Evolutionary conservation across 2,888 invertebrate species (phyloP).

Genomic region (Sarcophaga rosellei): DNA sequence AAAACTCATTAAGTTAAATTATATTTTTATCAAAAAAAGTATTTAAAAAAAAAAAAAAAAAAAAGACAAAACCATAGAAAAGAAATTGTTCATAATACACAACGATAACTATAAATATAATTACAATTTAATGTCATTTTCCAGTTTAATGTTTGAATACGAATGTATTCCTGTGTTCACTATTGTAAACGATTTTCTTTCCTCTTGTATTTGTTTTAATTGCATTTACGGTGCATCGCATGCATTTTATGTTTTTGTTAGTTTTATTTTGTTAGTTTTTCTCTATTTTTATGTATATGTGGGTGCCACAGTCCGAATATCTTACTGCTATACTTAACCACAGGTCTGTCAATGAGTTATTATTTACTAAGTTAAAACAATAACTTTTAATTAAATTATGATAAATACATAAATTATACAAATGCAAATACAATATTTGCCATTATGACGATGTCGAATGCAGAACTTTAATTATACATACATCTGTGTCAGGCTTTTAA

Average conservation of each 20-base stretch:
- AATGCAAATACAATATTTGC: too few species aligned
- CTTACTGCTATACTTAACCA: background rate
- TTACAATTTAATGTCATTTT: conserved; percentile 66
- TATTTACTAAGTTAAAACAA: background rate
- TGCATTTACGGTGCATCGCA: background rate
- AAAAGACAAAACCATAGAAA: background rate
- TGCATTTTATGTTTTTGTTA: background rate
- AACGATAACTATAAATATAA: conserved; percentile 50
- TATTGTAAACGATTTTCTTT: background rate
- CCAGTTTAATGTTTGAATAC: conserved; percentile 37
- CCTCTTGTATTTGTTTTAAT: background rate
- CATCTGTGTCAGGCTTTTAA: too few species aligned
- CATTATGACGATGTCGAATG: too few species aligned
- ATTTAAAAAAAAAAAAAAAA: background rate
- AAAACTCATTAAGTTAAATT: conserved; percentile 62
- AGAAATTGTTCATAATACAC: conserved; percentile 38
- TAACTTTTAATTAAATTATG: background rate
- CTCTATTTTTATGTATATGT: background rate
- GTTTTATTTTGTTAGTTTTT: background rate
- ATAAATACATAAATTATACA: background rate
- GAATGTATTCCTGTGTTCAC: conserved; percentile 4
- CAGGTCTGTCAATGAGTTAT: background rate
- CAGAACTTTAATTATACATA: too few species aligned
- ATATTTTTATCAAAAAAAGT: conserved; percentile 48
- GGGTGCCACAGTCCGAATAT: background rate